Evolutionary conservation across 2,113 vertebrate genomes (phyloP).

Genomic region (Phyllostomus hastatus): DNA sequence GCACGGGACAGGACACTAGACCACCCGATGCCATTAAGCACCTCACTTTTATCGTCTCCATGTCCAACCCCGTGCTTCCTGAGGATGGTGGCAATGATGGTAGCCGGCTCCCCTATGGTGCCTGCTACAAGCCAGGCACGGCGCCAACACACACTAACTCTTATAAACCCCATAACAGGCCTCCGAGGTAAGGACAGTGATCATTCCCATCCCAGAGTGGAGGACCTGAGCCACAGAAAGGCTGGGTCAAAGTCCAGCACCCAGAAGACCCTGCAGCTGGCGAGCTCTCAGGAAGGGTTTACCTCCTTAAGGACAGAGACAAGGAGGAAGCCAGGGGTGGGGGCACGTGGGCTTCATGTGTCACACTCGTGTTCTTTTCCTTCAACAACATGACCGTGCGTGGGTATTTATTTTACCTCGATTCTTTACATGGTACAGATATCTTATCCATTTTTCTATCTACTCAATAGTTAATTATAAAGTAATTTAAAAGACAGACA

Average conservation of each 20-base stretch:
- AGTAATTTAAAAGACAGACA: background rate
- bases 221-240: background rate
- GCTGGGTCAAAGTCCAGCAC: fast-evolving
- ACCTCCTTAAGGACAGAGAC: background rate
- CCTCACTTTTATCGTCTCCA: too few relatives aligned
- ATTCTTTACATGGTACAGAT: background rate
- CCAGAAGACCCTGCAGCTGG: fast-evolving
- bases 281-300: fast-evolving
- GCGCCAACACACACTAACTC: background rate
- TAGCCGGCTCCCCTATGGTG: background rate
- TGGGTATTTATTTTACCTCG: background rate
- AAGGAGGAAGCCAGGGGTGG: fast-evolving
- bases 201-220: background rate
- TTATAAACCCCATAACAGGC: background rate
- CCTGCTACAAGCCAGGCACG: background rate
- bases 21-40: background rate
- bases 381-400: fast-evolving
- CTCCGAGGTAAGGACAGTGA: background rate
- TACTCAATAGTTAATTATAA: background rate
- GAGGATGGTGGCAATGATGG: background rate
- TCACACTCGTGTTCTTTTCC: background rate
- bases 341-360: background rate
- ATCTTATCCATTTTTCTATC: background rate
- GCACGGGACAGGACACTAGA: background rate
- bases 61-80: background rate